Conservation (phyloP, 2,113 vertebrate species). For the Oryctolagus cuniculus region mOryCun1.1 NC_091438.1:33655001-33655500, state of each 20-base stretch:
- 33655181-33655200: background rate
- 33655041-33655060: background rate
- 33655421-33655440: background rate
- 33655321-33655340: background rate
- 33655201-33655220: fast-evolving
- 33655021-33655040: background rate
- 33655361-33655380: background rate
- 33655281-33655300: background rate
- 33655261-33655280: background rate
- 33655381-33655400: background rate
- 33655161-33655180: background rate
- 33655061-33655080: background rate
- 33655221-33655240: fast-evolving
- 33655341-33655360: background rate
- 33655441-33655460: background rate
- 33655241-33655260: background rate
- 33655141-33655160: background rate
- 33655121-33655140: background rate
- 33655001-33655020: background rate
- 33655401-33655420: background rate
- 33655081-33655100: no score
- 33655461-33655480: background rate
- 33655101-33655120: background rate
- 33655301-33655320: background rate
- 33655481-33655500: background rate